A percentile compares a stretch with the other conserved stretches of the same genome.
phyloP scores from a whole-genome alignment of 2,888 invertebrate genomes.

The Pandemis cinnamomeana region DNA sequence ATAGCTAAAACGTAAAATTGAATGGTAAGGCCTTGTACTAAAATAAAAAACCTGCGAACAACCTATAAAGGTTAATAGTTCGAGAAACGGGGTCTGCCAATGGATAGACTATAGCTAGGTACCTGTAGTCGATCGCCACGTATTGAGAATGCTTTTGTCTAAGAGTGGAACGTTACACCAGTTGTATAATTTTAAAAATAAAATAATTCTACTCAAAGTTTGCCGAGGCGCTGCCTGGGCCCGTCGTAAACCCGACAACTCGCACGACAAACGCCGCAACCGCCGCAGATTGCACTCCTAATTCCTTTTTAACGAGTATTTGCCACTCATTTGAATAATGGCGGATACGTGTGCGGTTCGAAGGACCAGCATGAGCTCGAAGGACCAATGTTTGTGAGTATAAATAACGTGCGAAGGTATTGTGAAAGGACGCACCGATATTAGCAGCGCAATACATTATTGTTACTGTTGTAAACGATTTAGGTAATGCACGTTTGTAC shows the following conservation, averaged over 20 bases:
- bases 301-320: conserved; percentile 20
- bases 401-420: not conserved
- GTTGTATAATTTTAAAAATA: not conserved
- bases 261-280: not conserved
- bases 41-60: no score
- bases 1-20: no score
- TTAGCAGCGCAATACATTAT: not conserved
- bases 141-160: not conserved
- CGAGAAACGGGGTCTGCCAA: no score
- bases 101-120: no score
- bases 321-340: conserved; percentile 16
- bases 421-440: not conserved
- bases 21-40: no score
- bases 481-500: no score
- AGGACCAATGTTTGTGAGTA: not conserved
- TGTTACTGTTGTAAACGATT: not conserved
- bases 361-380: conserved; percentile 9
- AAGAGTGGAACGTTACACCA: not conserved
- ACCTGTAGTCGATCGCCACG: no score
- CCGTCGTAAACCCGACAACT: not conserved
- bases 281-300: conserved; percentile 3
- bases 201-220: not conserved
- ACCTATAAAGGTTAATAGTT: no score
- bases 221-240: not conserved
- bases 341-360: conserved; percentile 12